These are phyloP conservation scores for Gerosis bhagava DNA, from an alignment of 2,888 invertebrate genomes.

Conservation along the genomic window DNA sequence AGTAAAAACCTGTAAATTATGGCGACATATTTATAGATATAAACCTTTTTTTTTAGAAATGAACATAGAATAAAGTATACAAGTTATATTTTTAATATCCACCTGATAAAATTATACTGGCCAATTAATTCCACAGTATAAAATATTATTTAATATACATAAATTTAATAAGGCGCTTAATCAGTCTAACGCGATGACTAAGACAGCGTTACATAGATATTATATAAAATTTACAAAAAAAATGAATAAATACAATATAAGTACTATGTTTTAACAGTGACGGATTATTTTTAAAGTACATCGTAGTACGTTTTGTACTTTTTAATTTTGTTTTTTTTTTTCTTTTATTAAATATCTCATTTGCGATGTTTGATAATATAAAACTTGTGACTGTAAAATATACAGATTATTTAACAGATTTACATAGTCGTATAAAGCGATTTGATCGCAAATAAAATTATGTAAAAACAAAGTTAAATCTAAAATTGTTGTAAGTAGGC, in stretches of 20 bases:
- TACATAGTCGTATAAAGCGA: conserved; percentile 2
- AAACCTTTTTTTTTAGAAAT: no score
- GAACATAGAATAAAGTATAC: no score
- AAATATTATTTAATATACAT: conserved; percentile 32
- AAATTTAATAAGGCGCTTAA: conserved; percentile 54
- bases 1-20: no score
- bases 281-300: conserved; percentile 3
- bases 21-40: background rate
- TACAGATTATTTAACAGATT: conserved; percentile 2
- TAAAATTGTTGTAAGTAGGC: no score
- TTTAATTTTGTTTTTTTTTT: no score
- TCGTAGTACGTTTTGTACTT: conserved; percentile 17
- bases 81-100: background rate
- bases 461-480: no score
- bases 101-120: conserved; percentile 11
- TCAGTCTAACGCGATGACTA: conserved; percentile 75
- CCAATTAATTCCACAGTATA: conserved; percentile 21
- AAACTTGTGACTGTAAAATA: no score
- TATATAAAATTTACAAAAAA: conserved; percentile 16
- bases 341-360: no score
- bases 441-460: conserved; percentile 14
- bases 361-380: background rate
- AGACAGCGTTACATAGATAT: conserved; percentile 45
- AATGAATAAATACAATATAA: conserved; percentile 9
- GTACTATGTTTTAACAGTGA: conserved; percentile 3